These are phyloP conservation scores for Clamator glandarius DNA, from an alignment of 2,797 vertebrate genomes.

Conservation along the genomic window DNA sequence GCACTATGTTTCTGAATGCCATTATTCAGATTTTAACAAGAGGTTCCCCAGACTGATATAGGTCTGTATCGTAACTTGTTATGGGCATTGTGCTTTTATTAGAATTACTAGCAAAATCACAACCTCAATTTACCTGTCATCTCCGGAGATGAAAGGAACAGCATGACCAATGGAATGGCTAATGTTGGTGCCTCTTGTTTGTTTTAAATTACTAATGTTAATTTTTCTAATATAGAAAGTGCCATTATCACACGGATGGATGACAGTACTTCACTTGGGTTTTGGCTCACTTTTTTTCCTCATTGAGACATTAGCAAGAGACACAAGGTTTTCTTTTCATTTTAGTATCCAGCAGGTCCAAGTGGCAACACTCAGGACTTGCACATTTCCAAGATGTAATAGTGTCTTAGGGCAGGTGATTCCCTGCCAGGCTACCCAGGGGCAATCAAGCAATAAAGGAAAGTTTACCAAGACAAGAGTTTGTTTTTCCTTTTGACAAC, in stretches of 20 bases:
- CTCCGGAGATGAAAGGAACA: not conserved
- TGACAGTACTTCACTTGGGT: not conserved
- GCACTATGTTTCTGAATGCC: not conserved
- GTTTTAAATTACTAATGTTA: not conserved
- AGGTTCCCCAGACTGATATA: not conserved
- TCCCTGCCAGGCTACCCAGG: conserved; percentile 1
- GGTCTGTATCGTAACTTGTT: not conserved
- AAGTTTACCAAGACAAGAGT: not conserved
- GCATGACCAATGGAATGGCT: not conserved
- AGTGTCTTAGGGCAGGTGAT: not conserved
- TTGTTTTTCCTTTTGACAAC: conserved; percentile 22
- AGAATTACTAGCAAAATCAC: not conserved
- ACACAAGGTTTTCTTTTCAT: not conserved
- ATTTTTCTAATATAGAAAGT: not conserved
- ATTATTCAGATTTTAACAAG: not conserved
- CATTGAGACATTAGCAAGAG: not conserved
- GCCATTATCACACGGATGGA: not conserved
- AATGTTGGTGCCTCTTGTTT: not conserved
- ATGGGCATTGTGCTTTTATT: not conserved
- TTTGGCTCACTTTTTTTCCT: not conserved
- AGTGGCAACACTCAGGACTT: not conserved
- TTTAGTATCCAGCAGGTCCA: not conserved
- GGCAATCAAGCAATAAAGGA: not conserved
- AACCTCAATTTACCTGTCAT: not conserved
- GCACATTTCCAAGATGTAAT: not conserved